A percentile compares a stretch with the other conserved stretches of the same genome.
Evolutionary conservation across 1,140 invertebrate species (phyloP).

Genomic region (Conus betulinus): DNA sequence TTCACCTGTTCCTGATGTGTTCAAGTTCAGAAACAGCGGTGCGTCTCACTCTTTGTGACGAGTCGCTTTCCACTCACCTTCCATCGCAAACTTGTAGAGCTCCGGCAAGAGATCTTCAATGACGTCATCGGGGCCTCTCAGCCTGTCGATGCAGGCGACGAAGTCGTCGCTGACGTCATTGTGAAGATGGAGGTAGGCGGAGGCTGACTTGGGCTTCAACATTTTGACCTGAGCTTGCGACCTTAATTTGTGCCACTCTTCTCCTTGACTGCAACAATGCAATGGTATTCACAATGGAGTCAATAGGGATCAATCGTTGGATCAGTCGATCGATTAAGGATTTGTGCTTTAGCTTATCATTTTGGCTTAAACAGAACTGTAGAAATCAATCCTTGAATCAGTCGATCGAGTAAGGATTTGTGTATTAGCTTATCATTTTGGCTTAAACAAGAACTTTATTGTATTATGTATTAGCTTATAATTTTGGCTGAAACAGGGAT

Average conservation of each 20-base stretch:
- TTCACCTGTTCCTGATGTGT: too few species aligned
- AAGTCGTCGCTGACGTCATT: constrained; percentile 84
- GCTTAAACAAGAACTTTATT: too few species aligned
- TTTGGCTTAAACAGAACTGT: too few species aligned
- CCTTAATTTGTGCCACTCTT: constrained; percentile 87
- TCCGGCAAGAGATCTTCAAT: constrained; percentile 82
- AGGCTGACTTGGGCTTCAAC: constrained; percentile 83
- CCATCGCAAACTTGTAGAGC: constrained; percentile 85
- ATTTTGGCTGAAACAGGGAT: too few species aligned
- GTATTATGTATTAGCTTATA: too few species aligned
- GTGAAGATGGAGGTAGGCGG: constrained; percentile 81
- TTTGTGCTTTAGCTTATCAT: too few species aligned
- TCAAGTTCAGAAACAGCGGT: too few species aligned
- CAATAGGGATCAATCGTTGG: constrained; percentile 22
- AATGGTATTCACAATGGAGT: background rate
- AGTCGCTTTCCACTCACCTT: constrained; percentile 79
- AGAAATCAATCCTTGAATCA: too few species aligned
- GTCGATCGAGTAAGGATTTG: too few species aligned
- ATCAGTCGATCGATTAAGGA: background rate
- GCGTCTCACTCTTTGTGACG: too few species aligned
- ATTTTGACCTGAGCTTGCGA: constrained; percentile 84
- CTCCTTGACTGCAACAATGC: constrained; percentile 84
- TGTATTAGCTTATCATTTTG: too few species aligned
- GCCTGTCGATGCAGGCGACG: constrained; percentile 68
- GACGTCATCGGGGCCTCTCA: constrained; percentile 61